Percentiles rank a stretch among this genome's conserved stretches.
phyloP scores from a whole-genome alignment of 2,113 vertebrate genomes.

The Gymnobelideus leadbeateri region DNA sequence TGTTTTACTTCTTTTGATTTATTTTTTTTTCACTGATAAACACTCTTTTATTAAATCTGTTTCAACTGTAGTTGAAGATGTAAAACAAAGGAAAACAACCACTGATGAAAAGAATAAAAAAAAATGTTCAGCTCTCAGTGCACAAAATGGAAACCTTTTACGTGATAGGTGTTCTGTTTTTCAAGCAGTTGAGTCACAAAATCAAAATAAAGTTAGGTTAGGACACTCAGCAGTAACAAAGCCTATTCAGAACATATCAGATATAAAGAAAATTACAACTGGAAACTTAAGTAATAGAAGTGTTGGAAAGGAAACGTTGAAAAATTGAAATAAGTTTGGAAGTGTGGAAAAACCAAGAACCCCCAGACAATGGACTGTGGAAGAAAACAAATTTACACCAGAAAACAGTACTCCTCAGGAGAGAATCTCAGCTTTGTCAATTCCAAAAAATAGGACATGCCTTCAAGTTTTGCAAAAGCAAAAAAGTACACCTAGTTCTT shows the following conservation, averaged over 20 bases:
- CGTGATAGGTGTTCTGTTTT: rapidly evolving
- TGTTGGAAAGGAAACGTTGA: constrained; percentile 74
- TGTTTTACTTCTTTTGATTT: constrained; percentile 44
- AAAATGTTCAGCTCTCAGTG: background rate
- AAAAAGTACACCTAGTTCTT: constrained; percentile 23
- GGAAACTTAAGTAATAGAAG: constrained; percentile 76
- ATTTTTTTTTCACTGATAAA: too few relatives aligned
- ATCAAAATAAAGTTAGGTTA: constrained; percentile 25
- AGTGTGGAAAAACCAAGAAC: constrained; percentile 81
- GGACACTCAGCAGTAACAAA: constrained; percentile 74
- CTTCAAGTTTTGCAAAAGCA: constrained; percentile 68
- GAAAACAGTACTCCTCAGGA: constrained; percentile 50
- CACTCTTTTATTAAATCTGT: constrained; percentile 1
- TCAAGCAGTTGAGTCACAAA: background rate
- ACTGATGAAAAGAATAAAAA: constrained; percentile 51
- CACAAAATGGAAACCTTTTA: background rate
- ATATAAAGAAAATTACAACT: constrained; percentile 78
- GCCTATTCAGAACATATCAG: constrained; percentile 76
- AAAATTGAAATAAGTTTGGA: constrained; percentile 70
- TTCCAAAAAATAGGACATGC: constrained; percentile 36
- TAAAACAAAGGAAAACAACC: background rate
- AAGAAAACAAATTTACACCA: constrained; percentile 64
- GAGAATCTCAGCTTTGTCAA: constrained; percentile 13
- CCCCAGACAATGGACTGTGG: constrained; percentile 51
- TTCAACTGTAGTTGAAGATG: constrained; percentile 60